phyloP scores from a whole-genome alignment of 2,888 invertebrate species.

The Spisula solida region DNA sequence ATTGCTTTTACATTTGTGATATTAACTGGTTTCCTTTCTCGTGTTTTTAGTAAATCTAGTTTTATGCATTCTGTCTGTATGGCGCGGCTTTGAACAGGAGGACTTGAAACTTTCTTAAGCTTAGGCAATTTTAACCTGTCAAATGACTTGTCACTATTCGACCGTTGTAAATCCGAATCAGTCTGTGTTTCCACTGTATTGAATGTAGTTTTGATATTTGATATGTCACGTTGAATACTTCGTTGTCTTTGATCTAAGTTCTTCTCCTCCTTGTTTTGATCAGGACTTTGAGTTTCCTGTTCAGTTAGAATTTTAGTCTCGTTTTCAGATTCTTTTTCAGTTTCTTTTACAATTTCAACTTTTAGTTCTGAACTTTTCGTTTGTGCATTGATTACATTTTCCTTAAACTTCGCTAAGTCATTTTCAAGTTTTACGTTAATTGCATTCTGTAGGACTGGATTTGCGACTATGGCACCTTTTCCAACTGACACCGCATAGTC shows the following conservation, averaged over 20 bases:
- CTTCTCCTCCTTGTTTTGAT: background rate
- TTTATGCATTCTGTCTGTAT: conserved; percentile 25
- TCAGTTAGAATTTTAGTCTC: too few relatives aligned
- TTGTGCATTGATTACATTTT: conserved; percentile 50
- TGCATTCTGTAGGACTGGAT: conserved; percentile 49
- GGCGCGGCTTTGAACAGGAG: background rate
- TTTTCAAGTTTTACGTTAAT: conserved; percentile 57
- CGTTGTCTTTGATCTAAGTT: background rate
- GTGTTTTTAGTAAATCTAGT: background rate
- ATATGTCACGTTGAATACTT: background rate
- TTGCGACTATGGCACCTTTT: conserved; percentile 48
- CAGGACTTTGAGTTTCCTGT: background rate
- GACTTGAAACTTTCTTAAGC: background rate
- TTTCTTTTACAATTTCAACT: background rate
- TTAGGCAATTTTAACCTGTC: background rate
- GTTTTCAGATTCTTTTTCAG: background rate
- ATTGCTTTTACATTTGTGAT: background rate
- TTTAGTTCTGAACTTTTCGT: conserved; percentile 46
- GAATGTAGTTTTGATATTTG: background rate
- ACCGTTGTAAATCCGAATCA: conserved; percentile 8
- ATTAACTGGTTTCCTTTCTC: background rate
- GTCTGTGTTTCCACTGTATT: conserved; percentile 35
- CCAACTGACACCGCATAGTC: conserved; percentile 50
- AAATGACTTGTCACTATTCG: background rate
- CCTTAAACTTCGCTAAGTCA: conserved; percentile 56